Evolutionary conservation across 1,140 invertebrate species (phyloP).

Genomic region (Drosophila paulistorum): DNA sequence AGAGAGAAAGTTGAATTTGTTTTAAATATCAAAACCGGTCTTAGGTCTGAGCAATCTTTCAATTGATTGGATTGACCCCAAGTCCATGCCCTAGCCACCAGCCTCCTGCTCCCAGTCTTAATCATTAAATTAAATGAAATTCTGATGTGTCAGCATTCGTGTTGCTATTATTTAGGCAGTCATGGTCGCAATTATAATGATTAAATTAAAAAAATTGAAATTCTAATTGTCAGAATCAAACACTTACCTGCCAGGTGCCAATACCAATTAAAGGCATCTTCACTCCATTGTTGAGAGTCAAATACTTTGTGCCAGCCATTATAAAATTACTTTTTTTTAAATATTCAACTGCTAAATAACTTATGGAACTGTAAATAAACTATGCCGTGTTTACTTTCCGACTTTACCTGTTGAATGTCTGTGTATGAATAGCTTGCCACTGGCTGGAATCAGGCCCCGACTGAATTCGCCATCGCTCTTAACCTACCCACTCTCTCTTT

Average conservation of each 20-base stretch:
- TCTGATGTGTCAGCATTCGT: conserved; percentile 33
- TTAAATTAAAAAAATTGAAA: neutral
- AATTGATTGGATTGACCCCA: conserved; percentile 19
- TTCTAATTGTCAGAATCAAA: neutral
- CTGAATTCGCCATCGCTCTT: too few species aligned
- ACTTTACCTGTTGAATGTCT: too few species aligned
- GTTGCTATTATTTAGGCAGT: conserved; percentile 10
- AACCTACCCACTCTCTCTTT: too few species aligned
- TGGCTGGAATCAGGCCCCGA: too few species aligned
- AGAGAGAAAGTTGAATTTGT: neutral
- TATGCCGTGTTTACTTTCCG: too few species aligned
- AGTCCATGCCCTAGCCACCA: neutral
- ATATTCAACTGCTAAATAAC: too few species aligned
- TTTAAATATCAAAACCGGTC: conserved; percentile 34
- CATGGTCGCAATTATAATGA: neutral
- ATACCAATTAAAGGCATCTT: conserved; percentile 90
- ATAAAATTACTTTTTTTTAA: too few species aligned
- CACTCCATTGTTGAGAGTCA: conserved; percentile 82
- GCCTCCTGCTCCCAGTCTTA: neutral
- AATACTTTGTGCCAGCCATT: conserved; percentile 65
- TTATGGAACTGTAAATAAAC: too few species aligned
- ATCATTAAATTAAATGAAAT: neutral
- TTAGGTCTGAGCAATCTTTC: neutral
- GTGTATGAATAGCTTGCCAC: too few species aligned
- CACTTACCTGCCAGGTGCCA: conserved; percentile 90